phyloP scores from a whole-genome alignment of 1,140 invertebrate species.

The Babylonia areolata region DNA sequence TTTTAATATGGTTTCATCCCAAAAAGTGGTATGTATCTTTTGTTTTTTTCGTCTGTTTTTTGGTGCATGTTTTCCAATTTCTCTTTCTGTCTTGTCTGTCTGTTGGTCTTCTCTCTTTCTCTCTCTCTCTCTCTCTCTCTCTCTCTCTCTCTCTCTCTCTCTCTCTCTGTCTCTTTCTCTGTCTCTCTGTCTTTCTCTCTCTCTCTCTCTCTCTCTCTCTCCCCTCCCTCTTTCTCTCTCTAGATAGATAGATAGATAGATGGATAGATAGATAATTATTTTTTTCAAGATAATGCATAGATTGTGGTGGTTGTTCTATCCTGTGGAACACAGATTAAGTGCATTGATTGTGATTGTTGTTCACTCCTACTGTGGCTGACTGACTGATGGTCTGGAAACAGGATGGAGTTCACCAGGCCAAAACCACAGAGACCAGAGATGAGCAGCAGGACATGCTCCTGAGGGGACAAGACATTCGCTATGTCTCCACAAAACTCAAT shows the following conservation, averaged over 20 bases:
- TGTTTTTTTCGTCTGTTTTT: neutral
- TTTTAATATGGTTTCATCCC: slow-evolving; percentile 97
- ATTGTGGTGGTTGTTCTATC: too few relatives aligned
- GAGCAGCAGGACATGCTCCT: slow-evolving; percentile 90
- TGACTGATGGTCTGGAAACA: slow-evolving; percentile 54
- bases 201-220: neutral
- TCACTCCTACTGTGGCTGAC: too few relatives aligned
- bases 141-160: neutral
- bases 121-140: too few relatives aligned
- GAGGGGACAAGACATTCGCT: slow-evolving; percentile 93
- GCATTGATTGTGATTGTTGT: neutral
- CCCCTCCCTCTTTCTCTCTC: neutral
- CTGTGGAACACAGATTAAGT: neutral
- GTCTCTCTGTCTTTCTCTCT: neutral
- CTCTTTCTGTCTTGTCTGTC: too few relatives aligned
- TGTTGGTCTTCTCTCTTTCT: too few relatives aligned
- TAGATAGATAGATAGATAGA: too few relatives aligned
- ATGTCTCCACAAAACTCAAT: slow-evolving; percentile 89
- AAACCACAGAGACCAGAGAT: slow-evolving; percentile 82
- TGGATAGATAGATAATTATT: too few relatives aligned
- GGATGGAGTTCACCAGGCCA: slow-evolving; percentile 81
- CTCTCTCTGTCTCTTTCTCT: neutral
- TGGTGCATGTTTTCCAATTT: too few relatives aligned
- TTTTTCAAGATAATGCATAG: too few relatives aligned
- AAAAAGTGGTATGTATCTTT: slow-evolving; percentile 80